Conservation (phyloP, 2,113 vertebrate species). For the Upupa epops region DNA sequence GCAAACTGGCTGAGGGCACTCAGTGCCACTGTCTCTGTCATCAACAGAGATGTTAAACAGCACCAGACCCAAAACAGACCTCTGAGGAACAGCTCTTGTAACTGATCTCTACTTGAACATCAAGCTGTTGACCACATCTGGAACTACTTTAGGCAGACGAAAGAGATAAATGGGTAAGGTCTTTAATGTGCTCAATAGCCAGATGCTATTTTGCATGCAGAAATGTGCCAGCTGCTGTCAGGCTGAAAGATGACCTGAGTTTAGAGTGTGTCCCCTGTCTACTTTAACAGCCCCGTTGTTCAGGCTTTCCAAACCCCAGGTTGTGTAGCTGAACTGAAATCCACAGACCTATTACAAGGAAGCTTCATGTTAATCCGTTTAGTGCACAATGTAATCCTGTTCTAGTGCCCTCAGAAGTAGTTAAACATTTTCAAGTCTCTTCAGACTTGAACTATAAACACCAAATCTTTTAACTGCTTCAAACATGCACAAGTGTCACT, state of each 20-base stretch:
- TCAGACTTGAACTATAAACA: not conserved
- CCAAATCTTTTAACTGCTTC: not conserved
- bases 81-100: no score
- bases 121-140: not conserved
- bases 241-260: slow-evolving; percentile 43
- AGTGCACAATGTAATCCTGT: not conserved
- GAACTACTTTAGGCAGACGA: slow-evolving; percentile 55
- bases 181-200: slow-evolving; percentile 57
- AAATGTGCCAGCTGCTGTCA: slow-evolving; percentile 60
- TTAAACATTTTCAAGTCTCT: not conserved
- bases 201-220: slow-evolving; percentile 59
- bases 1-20: no score
- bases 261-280: slow-evolving; percentile 55
- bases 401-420: not conserved
- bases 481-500: not conserved
- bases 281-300: not conserved
- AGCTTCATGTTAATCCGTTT: not conserved
- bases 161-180: slow-evolving; percentile 44
- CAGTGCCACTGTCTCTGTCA: no score
- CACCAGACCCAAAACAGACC: no score
- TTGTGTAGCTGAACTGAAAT: not conserved
- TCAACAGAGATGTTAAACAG: no score
- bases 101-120: no score
- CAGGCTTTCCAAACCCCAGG: not conserved
- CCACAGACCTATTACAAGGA: not conserved